Conservation (phyloP, 2,888 invertebrate species). For the Brenthis hecate region DNA sequence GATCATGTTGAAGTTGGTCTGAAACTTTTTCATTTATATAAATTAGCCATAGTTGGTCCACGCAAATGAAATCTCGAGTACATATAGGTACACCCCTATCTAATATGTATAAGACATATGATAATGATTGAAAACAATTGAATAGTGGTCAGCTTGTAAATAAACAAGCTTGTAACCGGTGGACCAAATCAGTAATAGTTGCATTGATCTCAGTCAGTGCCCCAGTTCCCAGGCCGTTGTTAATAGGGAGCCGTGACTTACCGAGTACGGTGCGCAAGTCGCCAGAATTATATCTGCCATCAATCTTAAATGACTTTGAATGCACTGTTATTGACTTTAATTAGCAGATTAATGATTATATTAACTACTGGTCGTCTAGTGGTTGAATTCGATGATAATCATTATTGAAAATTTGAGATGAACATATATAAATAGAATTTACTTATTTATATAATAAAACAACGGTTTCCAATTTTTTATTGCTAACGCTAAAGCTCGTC, state of each 20-base stretch:
- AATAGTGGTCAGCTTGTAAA: constrained; percentile 3
- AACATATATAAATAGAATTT: too few species aligned
- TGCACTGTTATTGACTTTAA: constrained; percentile 1
- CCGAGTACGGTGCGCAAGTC: constrained; percentile 17
- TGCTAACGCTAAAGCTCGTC: too few species aligned
- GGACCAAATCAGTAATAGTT: constrained; percentile 1
- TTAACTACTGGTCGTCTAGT: neutral
- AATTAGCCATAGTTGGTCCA: too few species aligned
- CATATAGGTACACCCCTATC: too few species aligned
- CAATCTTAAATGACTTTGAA: constrained; percentile 16
- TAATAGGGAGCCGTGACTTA: constrained; percentile 44
- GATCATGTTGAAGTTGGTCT: too few species aligned
- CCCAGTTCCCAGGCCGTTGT: constrained; percentile 43
- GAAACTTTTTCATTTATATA: too few species aligned
- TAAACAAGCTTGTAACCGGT: constrained; percentile 14
- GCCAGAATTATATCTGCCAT: constrained; percentile 11
- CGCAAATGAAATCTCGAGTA: too few species aligned
- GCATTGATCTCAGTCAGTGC: constrained; percentile 30
- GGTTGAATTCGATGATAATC: too few species aligned
- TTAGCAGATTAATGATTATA: neutral
- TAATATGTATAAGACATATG: neutral
- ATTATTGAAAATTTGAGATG: too few species aligned
- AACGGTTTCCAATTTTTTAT: too few species aligned
- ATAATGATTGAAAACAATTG: constrained; percentile 4
- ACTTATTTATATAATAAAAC: too few species aligned